phyloP scores from a whole-genome alignment of 2,113 vertebrate species.

The Eurypyga helias region DNA sequence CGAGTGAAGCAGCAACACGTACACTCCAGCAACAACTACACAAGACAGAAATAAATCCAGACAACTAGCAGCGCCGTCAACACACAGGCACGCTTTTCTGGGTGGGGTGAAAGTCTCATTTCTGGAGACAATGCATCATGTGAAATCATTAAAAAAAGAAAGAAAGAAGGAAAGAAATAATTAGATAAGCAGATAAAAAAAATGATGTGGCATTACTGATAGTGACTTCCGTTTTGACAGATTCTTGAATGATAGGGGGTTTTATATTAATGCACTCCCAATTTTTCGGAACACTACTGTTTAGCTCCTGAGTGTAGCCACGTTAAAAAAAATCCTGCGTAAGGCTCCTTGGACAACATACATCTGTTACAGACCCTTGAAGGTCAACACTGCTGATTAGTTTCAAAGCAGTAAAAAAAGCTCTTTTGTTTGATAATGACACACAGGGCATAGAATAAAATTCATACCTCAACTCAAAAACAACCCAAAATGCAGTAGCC shows the following conservation, averaged over 20 bases:
- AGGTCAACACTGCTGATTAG: neutral
- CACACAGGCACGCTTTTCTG: neutral
- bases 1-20: neutral
- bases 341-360: neutral
- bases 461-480: neutral
- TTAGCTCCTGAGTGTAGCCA: neutral
- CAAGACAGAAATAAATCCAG: neutral
- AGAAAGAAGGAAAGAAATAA: neutral
- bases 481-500: neutral
- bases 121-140: neutral
- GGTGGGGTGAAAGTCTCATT: neutral
- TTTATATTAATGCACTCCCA: neutral
- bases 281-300: neutral
- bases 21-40: constrained; percentile 8
- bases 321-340: neutral
- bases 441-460: neutral
- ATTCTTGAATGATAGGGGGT: neutral
- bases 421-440: neutral
- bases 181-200: neutral
- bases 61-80: neutral
- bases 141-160: neutral
- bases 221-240: neutral
- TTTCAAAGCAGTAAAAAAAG: neutral
- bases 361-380: neutral
- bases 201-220: neutral